phyloP scores from a whole-genome alignment of 2,888 invertebrate species.

The Agrotis exclamationis region DNA sequence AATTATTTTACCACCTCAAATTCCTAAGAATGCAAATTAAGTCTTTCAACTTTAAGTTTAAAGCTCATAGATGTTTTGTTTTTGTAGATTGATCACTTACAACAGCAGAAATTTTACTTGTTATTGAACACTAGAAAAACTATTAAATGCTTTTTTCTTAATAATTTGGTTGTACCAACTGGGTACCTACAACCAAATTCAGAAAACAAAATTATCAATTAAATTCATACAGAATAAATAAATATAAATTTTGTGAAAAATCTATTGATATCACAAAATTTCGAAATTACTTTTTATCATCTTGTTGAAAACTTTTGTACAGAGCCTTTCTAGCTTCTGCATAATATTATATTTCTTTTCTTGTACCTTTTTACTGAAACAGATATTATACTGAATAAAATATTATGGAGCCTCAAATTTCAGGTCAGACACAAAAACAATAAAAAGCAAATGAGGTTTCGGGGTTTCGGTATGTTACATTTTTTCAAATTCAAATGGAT shows the following conservation, averaged over 20 bases:
- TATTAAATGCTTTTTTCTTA: no score
- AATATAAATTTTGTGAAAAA: not conserved
- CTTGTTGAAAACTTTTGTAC: not conserved
- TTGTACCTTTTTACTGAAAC: not conserved
- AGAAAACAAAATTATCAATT: no score
- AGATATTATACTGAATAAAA: not conserved
- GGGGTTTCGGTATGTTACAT: conserved; percentile 3
- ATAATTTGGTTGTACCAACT: no score
- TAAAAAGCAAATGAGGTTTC: conserved; percentile 11
- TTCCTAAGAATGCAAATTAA: not conserved
- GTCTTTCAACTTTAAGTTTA: no score
- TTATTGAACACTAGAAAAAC: not conserved
- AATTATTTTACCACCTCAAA: not conserved
- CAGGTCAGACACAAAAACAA: not conserved
- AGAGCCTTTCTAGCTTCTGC: not conserved
- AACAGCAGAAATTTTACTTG: no score
- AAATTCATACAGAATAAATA: not conserved
- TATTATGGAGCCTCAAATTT: not conserved
- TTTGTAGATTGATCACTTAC: no score
- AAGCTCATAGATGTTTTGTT: no score
- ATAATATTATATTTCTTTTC: no score
- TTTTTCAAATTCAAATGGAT: conserved; percentile 28
- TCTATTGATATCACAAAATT: not conserved
- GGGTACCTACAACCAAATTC: no score
- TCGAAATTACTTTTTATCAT: not conserved